phyloP scores from a whole-genome alignment of 2,797 vertebrate species.

The Tadarida brasiliensis region DNA sequence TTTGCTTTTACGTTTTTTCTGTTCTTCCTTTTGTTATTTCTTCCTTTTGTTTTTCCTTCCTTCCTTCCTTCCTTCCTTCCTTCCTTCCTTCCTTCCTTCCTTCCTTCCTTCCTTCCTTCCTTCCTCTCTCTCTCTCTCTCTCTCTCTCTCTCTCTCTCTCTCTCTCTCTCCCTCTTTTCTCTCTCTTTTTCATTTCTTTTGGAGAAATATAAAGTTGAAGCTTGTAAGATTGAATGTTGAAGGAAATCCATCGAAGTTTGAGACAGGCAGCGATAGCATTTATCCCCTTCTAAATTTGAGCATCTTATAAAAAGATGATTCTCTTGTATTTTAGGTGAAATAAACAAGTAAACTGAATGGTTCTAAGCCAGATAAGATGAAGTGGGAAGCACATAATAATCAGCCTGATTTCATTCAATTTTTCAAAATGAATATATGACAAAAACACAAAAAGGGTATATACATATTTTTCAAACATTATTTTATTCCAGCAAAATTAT shows the following conservation, averaged over 20 bases:
- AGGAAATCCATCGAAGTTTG: not conserved
- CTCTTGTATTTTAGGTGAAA: not conserved
- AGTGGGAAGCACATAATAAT: not conserved
- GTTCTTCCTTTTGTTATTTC: not conserved
- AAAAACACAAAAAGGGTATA: not conserved
- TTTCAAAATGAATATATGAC: not conserved
- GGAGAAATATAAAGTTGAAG: not conserved
- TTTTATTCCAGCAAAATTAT: not conserved
- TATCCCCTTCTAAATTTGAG: not conserved
- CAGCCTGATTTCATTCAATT: not conserved
- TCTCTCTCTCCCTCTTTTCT: accelerated
- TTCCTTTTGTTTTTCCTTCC: not conserved
- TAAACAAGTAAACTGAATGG: not conserved
- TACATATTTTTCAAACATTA: not conserved
- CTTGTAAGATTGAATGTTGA: not conserved
- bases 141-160: not conserved
- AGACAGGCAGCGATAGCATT: not conserved
- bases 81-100: no score
- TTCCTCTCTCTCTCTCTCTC: not conserved
- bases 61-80: not conserved
- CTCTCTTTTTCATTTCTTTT: not conserved
- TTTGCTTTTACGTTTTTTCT: not conserved
- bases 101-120: accelerated
- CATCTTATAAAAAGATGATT: not conserved
- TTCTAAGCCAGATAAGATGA: not conserved